Conservation (phyloP, 2,797 vertebrate genomes). For the Hippocampus kuda region DNA sequence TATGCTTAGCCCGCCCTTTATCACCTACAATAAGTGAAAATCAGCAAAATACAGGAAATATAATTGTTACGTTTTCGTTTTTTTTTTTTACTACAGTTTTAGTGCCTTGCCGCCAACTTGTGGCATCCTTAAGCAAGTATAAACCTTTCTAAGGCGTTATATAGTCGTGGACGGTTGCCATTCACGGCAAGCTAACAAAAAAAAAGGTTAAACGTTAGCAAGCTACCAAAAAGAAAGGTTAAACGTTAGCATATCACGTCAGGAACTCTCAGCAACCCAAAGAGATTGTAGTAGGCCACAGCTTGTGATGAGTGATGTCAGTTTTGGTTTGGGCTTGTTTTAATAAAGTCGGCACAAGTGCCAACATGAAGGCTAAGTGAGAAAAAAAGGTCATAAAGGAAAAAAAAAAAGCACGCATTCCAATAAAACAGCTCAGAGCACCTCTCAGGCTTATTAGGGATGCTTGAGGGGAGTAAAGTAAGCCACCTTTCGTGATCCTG, state of each 20-base stretch:
- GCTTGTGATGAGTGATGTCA: constrained; percentile 1
- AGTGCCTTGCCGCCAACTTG: background rate
- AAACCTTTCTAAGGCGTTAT: background rate
- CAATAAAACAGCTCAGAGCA: background rate
- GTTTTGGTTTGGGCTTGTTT: background rate
- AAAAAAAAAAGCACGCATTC: background rate
- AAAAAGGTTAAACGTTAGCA: background rate
- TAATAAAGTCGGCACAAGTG: background rate
- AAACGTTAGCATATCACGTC: background rate
- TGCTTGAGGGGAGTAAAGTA: background rate
- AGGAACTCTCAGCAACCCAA: background rate
- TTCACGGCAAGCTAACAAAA: no score
- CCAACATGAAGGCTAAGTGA: background rate
- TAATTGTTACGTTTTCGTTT: rapidly evolving
- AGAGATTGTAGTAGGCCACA: background rate
- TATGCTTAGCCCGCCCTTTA: background rate
- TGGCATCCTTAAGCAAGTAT: background rate
- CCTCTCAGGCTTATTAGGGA: background rate
- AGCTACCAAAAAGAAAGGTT: no score
- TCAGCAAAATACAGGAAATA: background rate
- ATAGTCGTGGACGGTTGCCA: no score
- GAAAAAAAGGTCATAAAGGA: background rate
- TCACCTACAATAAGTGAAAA: background rate
- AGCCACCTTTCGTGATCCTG: background rate
- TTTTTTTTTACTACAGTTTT: no score